Evolutionary conservation across 2,888 invertebrate species (phyloP).

Genomic region (Netelia fuscicornis): DNA sequence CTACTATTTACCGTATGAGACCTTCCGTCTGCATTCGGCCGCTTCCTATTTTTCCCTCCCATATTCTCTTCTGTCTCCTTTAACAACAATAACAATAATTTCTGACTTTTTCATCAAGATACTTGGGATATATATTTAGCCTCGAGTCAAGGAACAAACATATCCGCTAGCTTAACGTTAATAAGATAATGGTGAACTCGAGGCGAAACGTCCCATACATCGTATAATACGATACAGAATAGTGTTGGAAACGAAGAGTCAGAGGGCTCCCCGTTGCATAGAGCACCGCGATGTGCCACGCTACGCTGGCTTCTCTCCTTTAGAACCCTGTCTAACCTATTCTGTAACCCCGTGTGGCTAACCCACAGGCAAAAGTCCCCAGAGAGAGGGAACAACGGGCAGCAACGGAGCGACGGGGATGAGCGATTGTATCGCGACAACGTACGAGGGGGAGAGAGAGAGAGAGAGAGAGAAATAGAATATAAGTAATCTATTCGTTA

Average conservation of each 20-base stretch:
- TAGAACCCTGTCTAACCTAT: conserved; percentile 62
- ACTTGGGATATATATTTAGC: too few relatives aligned
- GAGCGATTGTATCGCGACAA: conserved; percentile 11
- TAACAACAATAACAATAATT: too few relatives aligned
- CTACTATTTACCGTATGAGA: not conserved
- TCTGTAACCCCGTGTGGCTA: conserved; percentile 53
- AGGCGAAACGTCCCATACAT: conserved; percentile 15
- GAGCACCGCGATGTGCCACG: conserved; percentile 43
- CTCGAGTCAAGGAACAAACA: not conserved
- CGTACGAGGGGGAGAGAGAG: conserved; percentile 1
- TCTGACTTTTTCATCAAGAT: too few relatives aligned
- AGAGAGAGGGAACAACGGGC: conserved; percentile 35
- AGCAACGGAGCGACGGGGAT: conserved; percentile 4
- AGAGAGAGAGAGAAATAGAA: not conserved
- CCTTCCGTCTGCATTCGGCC: not conserved
- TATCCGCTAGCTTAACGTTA: not conserved
- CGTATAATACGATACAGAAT: conserved; percentile 29
- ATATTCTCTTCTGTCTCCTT: too few relatives aligned
- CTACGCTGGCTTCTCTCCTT: conserved; percentile 37
- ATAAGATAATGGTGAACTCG: not conserved
- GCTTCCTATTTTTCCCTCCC: too few relatives aligned
- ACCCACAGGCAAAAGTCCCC: conserved; percentile 26
- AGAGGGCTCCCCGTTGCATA: conserved; percentile 39
- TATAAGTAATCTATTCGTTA: conserved; percentile 68
- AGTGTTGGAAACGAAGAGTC: conserved; percentile 34